Conservation (phyloP, 2,113 vertebrate species). For the Himantopus leucocephalus region DNA sequence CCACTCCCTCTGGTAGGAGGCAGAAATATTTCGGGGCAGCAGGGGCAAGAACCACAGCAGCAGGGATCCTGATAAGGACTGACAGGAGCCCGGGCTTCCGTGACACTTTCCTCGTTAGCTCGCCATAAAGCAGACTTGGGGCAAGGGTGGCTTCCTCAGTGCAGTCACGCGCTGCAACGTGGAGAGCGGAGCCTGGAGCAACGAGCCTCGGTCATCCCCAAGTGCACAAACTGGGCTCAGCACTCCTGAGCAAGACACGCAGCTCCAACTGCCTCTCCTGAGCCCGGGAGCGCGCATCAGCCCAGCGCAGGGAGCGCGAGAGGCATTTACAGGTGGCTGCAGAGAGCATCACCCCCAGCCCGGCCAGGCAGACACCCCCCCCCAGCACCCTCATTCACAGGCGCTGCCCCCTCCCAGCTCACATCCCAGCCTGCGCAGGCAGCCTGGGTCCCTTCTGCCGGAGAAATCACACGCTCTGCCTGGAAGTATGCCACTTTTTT, state of each 20-base stretch:
- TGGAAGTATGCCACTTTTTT: background rate
- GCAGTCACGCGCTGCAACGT: background rate
- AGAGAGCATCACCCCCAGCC: background rate
- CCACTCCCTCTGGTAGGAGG: background rate
- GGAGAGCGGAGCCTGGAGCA: background rate
- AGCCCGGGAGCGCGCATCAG: accelerated
- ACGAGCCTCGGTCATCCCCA: accelerated
- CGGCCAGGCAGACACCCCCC: background rate
- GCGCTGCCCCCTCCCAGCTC: background rate
- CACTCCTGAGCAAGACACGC: accelerated
- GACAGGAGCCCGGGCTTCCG: background rate
- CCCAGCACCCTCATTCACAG: background rate
- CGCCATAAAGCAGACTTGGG: background rate
- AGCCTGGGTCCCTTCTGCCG: background rate
- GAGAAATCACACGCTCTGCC: background rate
- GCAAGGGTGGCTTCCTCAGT: background rate
- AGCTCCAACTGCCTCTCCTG: background rate
- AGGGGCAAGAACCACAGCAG: background rate
- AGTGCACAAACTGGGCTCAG: background rate
- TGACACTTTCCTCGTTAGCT: background rate
- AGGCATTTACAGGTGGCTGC: background rate
- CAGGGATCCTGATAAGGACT: background rate
- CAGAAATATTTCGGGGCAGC: background rate
- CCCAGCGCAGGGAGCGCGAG: accelerated
- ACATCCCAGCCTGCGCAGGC: background rate